Evolutionary conservation across 53 echinoderm and acorn worm species (phyloP).

Genomic region (Astropecten irregularis): DNA sequence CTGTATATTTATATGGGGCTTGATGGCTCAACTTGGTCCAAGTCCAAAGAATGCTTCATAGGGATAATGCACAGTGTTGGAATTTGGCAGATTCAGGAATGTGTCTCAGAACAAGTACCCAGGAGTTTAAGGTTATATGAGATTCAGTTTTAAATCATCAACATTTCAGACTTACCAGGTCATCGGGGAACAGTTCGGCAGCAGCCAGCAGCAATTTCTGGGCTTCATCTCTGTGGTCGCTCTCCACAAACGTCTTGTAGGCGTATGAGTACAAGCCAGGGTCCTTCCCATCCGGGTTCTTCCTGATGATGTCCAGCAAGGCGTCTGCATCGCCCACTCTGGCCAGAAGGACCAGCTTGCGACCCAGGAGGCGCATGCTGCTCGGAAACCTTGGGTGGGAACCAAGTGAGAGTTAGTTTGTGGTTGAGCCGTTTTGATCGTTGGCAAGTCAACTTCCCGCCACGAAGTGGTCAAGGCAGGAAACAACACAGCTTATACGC

Average conservation of each 20-base stretch:
- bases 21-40: no score
- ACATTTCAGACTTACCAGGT: conserved; percentile 44
- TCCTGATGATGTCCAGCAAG: conserved; percentile 52
- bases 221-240: conserved; percentile 62
- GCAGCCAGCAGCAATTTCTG: conserved; percentile 57
- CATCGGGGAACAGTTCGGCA: conserved; percentile 66
- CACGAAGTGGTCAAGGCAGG: background rate
- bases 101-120: no score
- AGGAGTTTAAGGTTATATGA: no score
- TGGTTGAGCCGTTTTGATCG: background rate
- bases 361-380: conserved; percentile 66
- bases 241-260: conserved; percentile 66
- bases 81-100: no score
- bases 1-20: no score
- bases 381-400: conserved; percentile 55
- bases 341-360: conserved; percentile 57
- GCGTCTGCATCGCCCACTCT: conserved; percentile 58
- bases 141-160: no score
- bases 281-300: conserved; percentile 53
- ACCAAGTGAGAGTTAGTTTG: background rate
- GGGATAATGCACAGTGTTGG: no score
- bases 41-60: no score
- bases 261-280: conserved; percentile 17
- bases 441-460: background rate
- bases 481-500: background rate